Base-by-base conservation (phyloP, 2,797 vertebrate species). In the Poeciliopsis turneri region DNA sequence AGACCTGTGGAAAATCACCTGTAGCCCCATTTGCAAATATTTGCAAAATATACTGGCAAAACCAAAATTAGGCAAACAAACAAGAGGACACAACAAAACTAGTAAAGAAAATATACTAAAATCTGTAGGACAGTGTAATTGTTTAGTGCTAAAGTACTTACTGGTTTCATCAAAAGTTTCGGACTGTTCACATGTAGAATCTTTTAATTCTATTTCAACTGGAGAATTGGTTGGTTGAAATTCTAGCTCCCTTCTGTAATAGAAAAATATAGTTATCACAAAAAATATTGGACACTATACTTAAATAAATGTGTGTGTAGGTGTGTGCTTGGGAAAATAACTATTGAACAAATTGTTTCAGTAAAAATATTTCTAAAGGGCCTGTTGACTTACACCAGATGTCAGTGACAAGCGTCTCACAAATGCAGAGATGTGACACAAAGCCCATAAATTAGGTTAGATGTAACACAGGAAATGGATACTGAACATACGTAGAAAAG, bases 141-240 rank as follows among this genome's bases (percentile, higher is more conserved):
- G 4, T 55, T 57, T 57, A 13, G 25, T 57, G 10, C 1, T 28
- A 28, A 57, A 57, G 0, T 57, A 28, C 55, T 57, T 28, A 57
- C 55, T 13, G 28, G 11, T 57, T 2, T 57, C 55, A 28, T 57
- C 0, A 13, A 28, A 28, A 13, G 25, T 13, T 57, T 11, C 11
- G n/a, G 25, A 4, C 53, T 13, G 5, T 0, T 28, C 1, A 57
- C 53, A 57, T 1, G 1, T 28, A 28, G 20, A 10, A 53, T 28
- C n/a, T n/a, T 57, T 28, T 1, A 28, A 5, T 57, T 57, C 0
- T n/a, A 57, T 5, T 8, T 28, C 1, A 57, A 55, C 25, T 10
- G 2, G 0, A 3, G 1, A 25, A 3, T 0, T 9, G 8, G 51
- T 11, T n/a, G 25, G 0, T n/a, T 55, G 3, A n/a, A 12, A 10